phyloP scores from a whole-genome alignment of 2,113 vertebrate species.

The Rallus limicola region DNA sequence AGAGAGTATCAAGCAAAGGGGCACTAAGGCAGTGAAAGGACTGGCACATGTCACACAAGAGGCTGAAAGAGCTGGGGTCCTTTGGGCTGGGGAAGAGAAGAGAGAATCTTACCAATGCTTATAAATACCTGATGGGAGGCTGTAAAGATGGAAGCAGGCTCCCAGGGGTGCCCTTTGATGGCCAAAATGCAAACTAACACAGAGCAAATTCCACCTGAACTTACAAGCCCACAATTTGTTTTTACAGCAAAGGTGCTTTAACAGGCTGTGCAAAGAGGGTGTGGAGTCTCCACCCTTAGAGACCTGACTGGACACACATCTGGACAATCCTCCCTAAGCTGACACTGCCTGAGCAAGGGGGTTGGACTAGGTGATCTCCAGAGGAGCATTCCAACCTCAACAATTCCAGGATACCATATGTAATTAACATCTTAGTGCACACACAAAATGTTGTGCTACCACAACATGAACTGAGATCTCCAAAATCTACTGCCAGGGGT shows the following conservation, averaged over 20 bases:
- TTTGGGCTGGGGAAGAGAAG: not conserved
- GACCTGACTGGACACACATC: not conserved
- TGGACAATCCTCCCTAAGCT: not conserved
- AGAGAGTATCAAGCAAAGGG: not conserved
- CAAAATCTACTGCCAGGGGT: not conserved
- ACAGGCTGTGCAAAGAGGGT: not conserved
- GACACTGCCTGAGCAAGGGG: not conserved
- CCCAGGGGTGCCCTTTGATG: not conserved
- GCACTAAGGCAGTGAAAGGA: not conserved
- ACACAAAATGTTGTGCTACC: fast-evolving
- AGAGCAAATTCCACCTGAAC: not conserved
- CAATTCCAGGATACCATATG: not conserved
- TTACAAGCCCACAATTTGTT: not conserved
- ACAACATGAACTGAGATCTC: not conserved
- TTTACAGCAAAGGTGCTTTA: not conserved
- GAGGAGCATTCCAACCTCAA: not conserved
- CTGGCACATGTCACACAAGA: not conserved
- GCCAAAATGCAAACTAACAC: not conserved
- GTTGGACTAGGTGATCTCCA: not conserved
- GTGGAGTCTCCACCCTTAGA: not conserved
- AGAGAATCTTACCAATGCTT: not conserved
- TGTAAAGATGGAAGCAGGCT: not conserved
- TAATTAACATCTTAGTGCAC: not conserved
- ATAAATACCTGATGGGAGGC: not conserved
- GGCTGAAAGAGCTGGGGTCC: not conserved